Evolutionary conservation across 2,113 vertebrate species (phyloP), one percentile per base, ranked within the genome.

Genomic region (Panthera uncia): DNA sequence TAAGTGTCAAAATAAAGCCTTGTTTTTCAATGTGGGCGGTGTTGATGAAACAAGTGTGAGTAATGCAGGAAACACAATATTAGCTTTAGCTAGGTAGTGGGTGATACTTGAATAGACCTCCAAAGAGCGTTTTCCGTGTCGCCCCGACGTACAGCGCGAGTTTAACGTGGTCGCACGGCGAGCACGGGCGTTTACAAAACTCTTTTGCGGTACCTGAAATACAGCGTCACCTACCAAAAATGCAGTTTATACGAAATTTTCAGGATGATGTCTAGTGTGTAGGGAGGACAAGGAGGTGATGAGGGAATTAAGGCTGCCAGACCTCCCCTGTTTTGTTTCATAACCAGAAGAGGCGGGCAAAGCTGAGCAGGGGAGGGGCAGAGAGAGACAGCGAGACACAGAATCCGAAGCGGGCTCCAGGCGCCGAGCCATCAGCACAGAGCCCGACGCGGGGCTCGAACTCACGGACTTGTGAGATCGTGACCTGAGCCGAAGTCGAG

Each of bases 1-100:
- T 96, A 73, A 94, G 92, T 88, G 90, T 96, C 95, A 97, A 92
- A 96, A 97, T 98, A 94, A 98, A 98, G 95, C 93, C 97, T 97
- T 86, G 65, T 90, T 97, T 97, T 95, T 78, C 95, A 97, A 97
- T 38, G 96, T 82, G 96, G 96, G 95, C 33, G 94, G 94, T 95
- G 92, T 68, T 93, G 86, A 79, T 81, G 79, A 98, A 97, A 97
- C 19, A 83, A 63, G 87, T 0, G 0, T 0, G 7, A 98, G 86
- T 41, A 86, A 84, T 29, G 95, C 95, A 97, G 96, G 97, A 98
- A 99, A 97, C 0, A 1, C 79, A 84, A 66, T 57, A 66, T 95
- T 93, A 96, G 93, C 81, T 91, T 31, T 57, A 96, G 68, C n/a
- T 0, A 87, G 82, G 86, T 96, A 97, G 71, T 1, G 29, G 89